Base-by-base conservation (phyloP, 2,888 invertebrate species). In the Synergus itoensis region DNA sequence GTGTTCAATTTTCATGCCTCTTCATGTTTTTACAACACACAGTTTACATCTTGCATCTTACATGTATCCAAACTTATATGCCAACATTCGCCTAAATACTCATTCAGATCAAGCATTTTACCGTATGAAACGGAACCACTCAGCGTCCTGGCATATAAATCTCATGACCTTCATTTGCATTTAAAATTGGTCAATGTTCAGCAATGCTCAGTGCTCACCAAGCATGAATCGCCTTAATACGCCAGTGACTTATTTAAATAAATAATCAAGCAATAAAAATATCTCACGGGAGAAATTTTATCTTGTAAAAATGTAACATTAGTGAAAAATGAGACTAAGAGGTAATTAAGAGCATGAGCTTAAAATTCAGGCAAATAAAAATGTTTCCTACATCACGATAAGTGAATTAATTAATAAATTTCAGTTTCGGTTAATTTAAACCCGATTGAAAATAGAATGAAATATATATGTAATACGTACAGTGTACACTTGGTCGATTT, bases 71-170 rank as follows among this genome's bases (percentile, higher is more conserved):
- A 43, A 53, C 57, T 18, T 65, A 40, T 45, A 28, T 28, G 63
- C 41, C 64, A 45, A 28, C 21, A 80, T 80, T 78, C 78, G 77
- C 77, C 80, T 78, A 78, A 77, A 77, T 80, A 43, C 63, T 43
- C 41, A 73, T 77, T 77, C 67, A 60, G 76, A 65, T 69, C 62
- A 75, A 75, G 48, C 73, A 76, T 79, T 80, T 80, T 83, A 81
- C 81, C 81, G 83, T 81, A 81, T 65, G 76, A 78, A 78, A 80
- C 81, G 78, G 76, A 81, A 81, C 79, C 28, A 45, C 63, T 64
- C 43, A n/a, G 65, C 45, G 53, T 53, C 62, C 45, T 16, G 48
- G 69, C 28, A 9, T 73, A 73, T 73, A n/a, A 53, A 73, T 73
- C 53, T 73, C 69, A 11, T 73, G 69, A 73, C 69, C 69, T 45